Base-by-base conservation (phyloP, 2,113 vertebrate genomes). In the Amphilophus citrinellus region DNA sequence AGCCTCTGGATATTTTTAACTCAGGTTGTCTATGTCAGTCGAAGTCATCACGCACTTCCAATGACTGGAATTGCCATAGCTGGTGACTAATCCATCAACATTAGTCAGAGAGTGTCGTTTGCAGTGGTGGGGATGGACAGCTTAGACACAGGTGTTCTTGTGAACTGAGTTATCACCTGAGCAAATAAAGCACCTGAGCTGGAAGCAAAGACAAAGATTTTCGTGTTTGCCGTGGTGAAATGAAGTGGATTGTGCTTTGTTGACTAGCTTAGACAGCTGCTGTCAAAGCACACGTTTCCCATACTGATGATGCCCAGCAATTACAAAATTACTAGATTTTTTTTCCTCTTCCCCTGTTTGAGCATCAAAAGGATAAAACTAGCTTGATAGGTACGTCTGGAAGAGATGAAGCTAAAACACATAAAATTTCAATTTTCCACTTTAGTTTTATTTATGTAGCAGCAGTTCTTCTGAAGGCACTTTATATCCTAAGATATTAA, bases 51-150 rank as follows among this genome's bases (percentile, higher is more conserved):
- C 24, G 18, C 82, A 62, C 8, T 77, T 85, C 82, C 78, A 77
- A 76, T 87, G 73, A 92, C 79, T 78, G 73, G 63, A 86, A 93
- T 93, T 88, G 89, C 81, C 85, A 80, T 78, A 79, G 91, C 84
- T 83, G 83, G 87, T 84, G 89, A 86, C 91, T 90, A 91, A 93
- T 93, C 88, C 87, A 93, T 94, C 94, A 94, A 58, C 87, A 92
- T 94, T 93, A 94, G 91, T 81, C 78, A 76, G 66, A 82, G 84
- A 30, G 87, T 94, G 95, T 89, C 93, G 88, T 90, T 85, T 85
- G 87, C 79, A 27, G 82, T 62, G 73, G 80, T 83, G 32, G 75
- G 78, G 78, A 86, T 60, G 91, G 91, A 77, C 63, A 62, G 81
- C 75, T 1, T 53, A 77, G 90, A 59, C 80, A 10, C 90, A 87